phyloP scores from a whole-genome alignment of 1,140 invertebrate species.

The Orussus abietinus region DNA sequence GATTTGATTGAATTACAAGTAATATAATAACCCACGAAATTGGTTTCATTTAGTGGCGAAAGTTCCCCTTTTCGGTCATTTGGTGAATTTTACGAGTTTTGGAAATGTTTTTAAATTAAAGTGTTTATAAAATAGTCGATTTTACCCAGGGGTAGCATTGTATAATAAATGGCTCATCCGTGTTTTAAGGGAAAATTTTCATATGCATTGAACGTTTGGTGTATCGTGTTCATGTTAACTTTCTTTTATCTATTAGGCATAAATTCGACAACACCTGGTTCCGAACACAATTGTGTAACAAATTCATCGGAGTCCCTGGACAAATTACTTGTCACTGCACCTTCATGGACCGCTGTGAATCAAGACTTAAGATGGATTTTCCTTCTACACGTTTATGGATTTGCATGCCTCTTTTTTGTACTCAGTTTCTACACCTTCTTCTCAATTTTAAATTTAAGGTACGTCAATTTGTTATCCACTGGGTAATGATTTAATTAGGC shows the following conservation, averaged over 20 bases:
- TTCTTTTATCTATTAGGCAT: slow-evolving; percentile 19
- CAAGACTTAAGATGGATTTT: slow-evolving; percentile 55
- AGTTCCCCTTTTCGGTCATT: too few species aligned
- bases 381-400: slow-evolving; percentile 58
- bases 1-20: too few species aligned
- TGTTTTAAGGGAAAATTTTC: too few species aligned
- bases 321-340: slow-evolving; percentile 36
- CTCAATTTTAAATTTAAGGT: slow-evolving; percentile 62
- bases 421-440: slow-evolving; percentile 62
- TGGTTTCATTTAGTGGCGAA: too few species aligned
- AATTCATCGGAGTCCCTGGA: slow-evolving; percentile 31
- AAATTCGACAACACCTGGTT: slow-evolving; percentile 26
- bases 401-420: slow-evolving; percentile 60
- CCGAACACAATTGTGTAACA: slow-evolving; percentile 32
- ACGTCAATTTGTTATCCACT: slow-evolving; percentile 18
- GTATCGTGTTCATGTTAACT: too few species aligned
- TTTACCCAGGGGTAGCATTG: too few species aligned
- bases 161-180: too few species aligned
- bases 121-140: too few species aligned
- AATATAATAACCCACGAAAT: too few species aligned
- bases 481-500: slow-evolving; percentile 7
- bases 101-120: too few species aligned
- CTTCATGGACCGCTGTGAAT: slow-evolving; percentile 40
- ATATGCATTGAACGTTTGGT: too few species aligned
- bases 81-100: too few species aligned